These are phyloP conservation scores for Tholera decimalis DNA, from an alignment of 2,888 invertebrate genomes.

Conservation along the genomic window DNA sequence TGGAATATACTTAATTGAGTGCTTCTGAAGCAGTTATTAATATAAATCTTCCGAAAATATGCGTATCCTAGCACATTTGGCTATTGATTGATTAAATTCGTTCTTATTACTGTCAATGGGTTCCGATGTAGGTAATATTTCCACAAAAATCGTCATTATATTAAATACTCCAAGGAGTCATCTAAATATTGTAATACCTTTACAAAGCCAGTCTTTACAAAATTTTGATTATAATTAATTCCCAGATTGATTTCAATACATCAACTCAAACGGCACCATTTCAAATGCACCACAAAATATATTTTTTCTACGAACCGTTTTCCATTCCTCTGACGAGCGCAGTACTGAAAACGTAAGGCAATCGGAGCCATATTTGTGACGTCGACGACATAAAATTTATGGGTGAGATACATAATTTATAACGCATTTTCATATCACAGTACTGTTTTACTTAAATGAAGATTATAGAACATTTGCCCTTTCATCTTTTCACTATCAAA, in stretches of 20 bases:
- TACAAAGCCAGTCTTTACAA: not conserved
- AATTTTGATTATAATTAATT: too few relatives aligned
- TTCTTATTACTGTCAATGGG: not conserved
- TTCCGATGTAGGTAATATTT: too few relatives aligned
- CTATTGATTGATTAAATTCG: too few relatives aligned
- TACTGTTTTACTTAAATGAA: not conserved
- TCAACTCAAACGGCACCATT: too few relatives aligned
- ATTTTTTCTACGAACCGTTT: too few relatives aligned
- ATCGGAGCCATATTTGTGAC: too few relatives aligned
- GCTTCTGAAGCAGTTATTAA: not conserved
- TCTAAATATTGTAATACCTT: not conserved
- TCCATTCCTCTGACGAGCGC: too few relatives aligned
- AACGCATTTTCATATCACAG: not conserved
- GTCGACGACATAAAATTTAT: too few relatives aligned
- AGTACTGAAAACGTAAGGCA: too few relatives aligned
- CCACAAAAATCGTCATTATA: not conserved
- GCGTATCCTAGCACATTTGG: not conserved
- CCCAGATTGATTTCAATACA: too few relatives aligned
- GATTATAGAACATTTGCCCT: not conserved
- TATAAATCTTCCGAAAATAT: not conserved
- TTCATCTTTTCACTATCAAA: not conserved
- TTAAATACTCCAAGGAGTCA: not conserved
- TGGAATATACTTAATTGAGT: not conserved
- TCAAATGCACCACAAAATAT: too few relatives aligned
- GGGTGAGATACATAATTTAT: too few relatives aligned